A percentile compares a stretch with the other conserved stretches of the same genome.
Evolutionary conservation across 2,113 vertebrate genomes (phyloP).

Genomic region (Phalacrocorax pelagicus): DNA sequence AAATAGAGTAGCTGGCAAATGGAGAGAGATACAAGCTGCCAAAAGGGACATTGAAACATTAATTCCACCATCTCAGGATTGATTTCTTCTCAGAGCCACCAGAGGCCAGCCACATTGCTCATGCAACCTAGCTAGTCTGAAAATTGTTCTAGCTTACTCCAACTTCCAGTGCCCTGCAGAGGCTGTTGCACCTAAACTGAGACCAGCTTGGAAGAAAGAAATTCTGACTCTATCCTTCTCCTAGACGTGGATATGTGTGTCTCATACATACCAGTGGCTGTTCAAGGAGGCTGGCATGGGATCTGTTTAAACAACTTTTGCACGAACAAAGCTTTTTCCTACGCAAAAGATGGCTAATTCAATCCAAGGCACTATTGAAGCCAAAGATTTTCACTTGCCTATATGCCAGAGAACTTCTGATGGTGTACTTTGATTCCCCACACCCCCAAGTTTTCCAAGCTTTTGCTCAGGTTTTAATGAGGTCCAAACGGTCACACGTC

Average conservation of each 20-base stretch:
- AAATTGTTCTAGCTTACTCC: conserved; percentile 2
- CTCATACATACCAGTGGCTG: neutral
- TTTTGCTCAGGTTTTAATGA: neutral
- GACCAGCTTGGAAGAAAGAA: neutral
- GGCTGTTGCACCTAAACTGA: neutral
- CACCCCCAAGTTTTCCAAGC: neutral
- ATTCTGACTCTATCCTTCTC: neutral
- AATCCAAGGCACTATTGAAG: neutral
- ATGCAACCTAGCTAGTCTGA: neutral
- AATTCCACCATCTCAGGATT: conserved; percentile 7
- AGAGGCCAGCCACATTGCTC: neutral
- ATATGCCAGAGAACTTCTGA: accelerated
- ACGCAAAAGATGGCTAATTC: neutral
- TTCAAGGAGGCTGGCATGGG: neutral
- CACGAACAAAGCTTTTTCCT: neutral
- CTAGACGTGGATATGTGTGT: neutral
- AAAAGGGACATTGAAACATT: conserved; percentile 16
- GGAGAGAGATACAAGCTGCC: neutral
- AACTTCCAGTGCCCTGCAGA: neutral
- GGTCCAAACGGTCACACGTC: neutral
- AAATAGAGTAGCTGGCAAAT: conserved; percentile 28
- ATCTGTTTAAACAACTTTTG: neutral
- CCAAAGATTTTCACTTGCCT: neutral
- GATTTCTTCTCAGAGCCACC: neutral
- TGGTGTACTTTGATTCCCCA: neutral